A percentile compares a stretch with the other conserved stretches of the same genome.
phyloP scores from a whole-genome alignment of 1,140 invertebrate species.

The Diorhabda carinulata region DNA sequence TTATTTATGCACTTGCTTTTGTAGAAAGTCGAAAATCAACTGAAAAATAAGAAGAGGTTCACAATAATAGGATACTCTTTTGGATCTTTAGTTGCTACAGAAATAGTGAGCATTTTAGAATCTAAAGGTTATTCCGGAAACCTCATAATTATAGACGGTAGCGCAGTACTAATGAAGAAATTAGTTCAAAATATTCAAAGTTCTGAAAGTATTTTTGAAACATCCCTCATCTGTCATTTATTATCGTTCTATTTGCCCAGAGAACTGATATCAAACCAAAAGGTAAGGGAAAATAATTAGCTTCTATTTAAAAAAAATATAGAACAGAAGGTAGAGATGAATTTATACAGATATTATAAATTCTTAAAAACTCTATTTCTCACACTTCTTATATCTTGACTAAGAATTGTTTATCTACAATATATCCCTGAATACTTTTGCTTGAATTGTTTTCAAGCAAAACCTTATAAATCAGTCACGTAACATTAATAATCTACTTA shows the following conservation, averaged over 20 bases:
- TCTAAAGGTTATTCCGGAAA: slow-evolving; percentile 53
- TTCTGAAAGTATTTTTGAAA: slow-evolving; percentile 53
- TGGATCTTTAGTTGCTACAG: slow-evolving; percentile 56
- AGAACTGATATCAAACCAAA: slow-evolving; percentile 53
- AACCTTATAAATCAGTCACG: too few species aligned
- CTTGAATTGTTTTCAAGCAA: too few species aligned
- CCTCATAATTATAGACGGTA: slow-evolving; percentile 57
- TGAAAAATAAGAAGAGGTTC: slow-evolving; percentile 41
- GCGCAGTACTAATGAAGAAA: slow-evolving; percentile 54
- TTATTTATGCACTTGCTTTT: neutral
- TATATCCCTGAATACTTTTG: too few species aligned
- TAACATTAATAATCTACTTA: too few species aligned
- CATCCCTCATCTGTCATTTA: slow-evolving; percentile 52
- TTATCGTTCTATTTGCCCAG: slow-evolving; percentile 52
- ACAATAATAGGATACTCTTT: slow-evolving; percentile 65
- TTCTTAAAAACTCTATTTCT: too few species aligned
- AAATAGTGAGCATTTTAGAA: slow-evolving; percentile 56
- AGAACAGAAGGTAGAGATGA: too few species aligned
- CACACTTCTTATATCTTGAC: too few species aligned
- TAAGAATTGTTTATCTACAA: too few species aligned
- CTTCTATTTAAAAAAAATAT: too few species aligned
- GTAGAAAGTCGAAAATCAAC: slow-evolving; percentile 20
- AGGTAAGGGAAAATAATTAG: slow-evolving; percentile 36
- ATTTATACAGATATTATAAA: too few species aligned
- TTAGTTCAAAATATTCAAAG: slow-evolving; percentile 45